Evolutionary conservation across 2,113 vertebrate species (phyloP), one percentile per base, ranked within the genome.

Genomic region (Dasypus novemcinctus): DNA sequence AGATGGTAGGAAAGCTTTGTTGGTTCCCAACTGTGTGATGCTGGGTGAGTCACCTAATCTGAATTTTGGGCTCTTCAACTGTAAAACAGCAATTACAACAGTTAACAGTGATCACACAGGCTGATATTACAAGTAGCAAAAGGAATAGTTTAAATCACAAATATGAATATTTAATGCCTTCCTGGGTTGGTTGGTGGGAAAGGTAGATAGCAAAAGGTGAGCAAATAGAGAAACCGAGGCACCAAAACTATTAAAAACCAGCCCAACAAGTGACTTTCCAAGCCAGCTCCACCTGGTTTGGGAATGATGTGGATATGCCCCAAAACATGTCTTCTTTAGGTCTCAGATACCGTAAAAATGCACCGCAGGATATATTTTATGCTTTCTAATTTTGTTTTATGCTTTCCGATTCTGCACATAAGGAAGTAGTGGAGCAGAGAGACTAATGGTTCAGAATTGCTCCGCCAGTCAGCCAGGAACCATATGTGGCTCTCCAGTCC

Each of bases 271-370:
- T 20, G 69, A 52, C 66, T 54, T 72, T 23, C 43, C 8, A 20
- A 36, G 25, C 21, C 33, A 13, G 5, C 25, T 11, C 59, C 21
- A 2, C 38, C 54, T 21, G 23, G 13, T 13, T 17, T 20, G 1
- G 0, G 13, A 5, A 0, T 11, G 36, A 10, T 14, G 36, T n/a
- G 6, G 13, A 6, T 0, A n/a, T 20, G 3, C 1, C 0, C 33
- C 36, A 20, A 23, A 66, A 13, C 3, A 3, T 46, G 20, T 63
- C 54, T 66, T 85, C 71, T 14, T 52, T 21, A 29, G 27, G 23
- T 54, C 71, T 78, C 69, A 66, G 52, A 49, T 29, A 57, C 57
- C 49, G 33, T 23, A 33, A 82, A 52, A 78, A 59, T 71, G 64
- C 89, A 27, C 33, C 38, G 43, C 21, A 12, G 69, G 17, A 5